These are phyloP conservation scores for Otus sunia DNA, from an alignment of 2,113 vertebrate genomes.

Conservation along the genomic window DNA sequence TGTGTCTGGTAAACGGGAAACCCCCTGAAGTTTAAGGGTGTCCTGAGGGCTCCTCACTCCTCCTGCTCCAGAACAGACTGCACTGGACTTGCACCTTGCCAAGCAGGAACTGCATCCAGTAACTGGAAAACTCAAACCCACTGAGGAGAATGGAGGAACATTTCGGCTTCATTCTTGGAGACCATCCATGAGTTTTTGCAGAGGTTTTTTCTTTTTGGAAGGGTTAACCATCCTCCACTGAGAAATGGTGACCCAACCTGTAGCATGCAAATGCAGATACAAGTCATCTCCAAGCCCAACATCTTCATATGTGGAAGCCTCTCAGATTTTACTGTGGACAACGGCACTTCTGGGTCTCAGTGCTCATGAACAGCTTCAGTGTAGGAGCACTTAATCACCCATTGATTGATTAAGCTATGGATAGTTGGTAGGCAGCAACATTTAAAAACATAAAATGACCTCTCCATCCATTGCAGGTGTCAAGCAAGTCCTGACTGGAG, in stretches of 20 bases:
- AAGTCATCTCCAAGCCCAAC: neutral
- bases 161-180: neutral
- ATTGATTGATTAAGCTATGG: neutral
- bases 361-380: neutral
- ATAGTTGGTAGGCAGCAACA: neutral
- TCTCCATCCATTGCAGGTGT: neutral
- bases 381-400: neutral
- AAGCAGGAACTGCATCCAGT: neutral
- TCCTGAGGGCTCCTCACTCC: neutral
- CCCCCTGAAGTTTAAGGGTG: rapidly evolving
- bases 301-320: neutral
- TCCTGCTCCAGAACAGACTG: neutral
- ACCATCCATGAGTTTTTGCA: neutral
- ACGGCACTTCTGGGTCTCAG: rapidly evolving
- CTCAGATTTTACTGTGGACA: neutral
- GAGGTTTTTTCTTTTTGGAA: neutral
- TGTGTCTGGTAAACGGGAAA: neutral
- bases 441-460: neutral
- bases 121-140: neutral
- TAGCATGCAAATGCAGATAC: rapidly evolving
- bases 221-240: neutral
- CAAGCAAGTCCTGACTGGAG: neutral
- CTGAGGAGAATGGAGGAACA: neutral
- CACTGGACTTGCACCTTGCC: neutral
- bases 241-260: neutral